Evolutionary conservation across 2,888 invertebrate genomes (phyloP), one percentile per base, ranked within the genome.

Genomic region (Argyra leucocephala): DNA sequence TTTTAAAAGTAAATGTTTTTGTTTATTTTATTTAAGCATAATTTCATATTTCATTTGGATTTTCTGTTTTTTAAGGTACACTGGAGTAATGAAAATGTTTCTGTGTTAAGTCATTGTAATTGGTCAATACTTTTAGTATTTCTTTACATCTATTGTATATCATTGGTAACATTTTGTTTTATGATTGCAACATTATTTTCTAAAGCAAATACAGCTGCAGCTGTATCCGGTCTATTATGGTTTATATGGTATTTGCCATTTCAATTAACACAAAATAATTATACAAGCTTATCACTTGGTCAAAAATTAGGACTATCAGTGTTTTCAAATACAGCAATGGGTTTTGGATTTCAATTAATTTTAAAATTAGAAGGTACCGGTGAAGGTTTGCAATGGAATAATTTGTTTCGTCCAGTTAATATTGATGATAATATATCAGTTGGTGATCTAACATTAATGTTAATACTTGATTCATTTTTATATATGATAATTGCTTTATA

Each of bases 151-250:
- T 94, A 90, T 74, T 79, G 87, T 64, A 80, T 86, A 65, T 82
- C 88, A 59, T 83, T 84, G 24, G 88, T 90, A 69, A 85, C 85
- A 62, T 89, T 90, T 76, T 86, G 87, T 73, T 89, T 91, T 75
- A 85, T 88, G 79, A 76, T 91, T 21, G 88, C 90, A 69, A 85
- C 88, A 3, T 85, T 91, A 71, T 92, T 91, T 76, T 86, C 86
- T 3, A 87, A 85, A 84, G 90, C 88, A 0, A 88, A 86, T 71
- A 84, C 86, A 7, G 90, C 89, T 18, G 84, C 91, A 0, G 83
- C 89, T 12, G 85, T 88, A 21, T 84, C 85, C 21, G 90, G 89
- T 0, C 79, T 91, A 5, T 73, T 87, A 24, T 92, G 90, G 87
- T 88, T 91, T 71, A 65, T 89, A 1, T 81, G 86, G 0, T 89